phyloP scores from a whole-genome alignment of 2,113 vertebrate genomes.

The Indri indri region DNA sequence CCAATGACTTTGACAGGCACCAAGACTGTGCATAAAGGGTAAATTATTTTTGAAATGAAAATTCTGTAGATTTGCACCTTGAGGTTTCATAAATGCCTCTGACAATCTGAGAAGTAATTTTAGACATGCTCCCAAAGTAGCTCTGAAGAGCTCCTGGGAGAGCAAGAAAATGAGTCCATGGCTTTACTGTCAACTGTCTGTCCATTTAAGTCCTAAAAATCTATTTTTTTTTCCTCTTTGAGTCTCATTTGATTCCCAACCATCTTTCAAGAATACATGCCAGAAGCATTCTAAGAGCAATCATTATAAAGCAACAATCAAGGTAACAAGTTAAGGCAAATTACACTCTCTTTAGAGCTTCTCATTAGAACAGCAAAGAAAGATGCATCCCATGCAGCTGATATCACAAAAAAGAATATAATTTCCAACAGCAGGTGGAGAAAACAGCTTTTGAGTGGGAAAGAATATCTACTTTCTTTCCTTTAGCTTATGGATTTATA shows the following conservation, averaged over 20 bases:
- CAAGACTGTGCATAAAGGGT: neutral
- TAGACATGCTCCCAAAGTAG: neutral
- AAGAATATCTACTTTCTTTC: neutral
- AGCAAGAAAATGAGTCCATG: constrained; percentile 11
- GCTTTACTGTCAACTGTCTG: neutral
- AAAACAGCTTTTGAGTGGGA: neutral
- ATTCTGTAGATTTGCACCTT: neutral
- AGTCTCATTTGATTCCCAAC: constrained; percentile 18
- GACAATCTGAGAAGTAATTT: neutral
- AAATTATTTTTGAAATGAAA: constrained; percentile 40
- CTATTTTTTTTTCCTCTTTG: neutral
- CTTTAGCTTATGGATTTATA: constrained; percentile 8
- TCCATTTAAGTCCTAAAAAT: constrained; percentile 2
- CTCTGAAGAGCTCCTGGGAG: neutral
- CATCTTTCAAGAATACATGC: neutral
- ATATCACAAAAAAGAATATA: neutral
- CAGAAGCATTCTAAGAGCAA: neutral
- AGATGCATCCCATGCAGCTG: neutral
- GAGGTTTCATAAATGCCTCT: constrained; percentile 35
- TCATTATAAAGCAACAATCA: constrained; percentile 12
- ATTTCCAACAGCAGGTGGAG: constrained; percentile 36
- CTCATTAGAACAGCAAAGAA: constrained; percentile 10
- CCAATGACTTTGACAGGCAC: neutral
- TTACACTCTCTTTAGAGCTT: constrained; percentile 5
- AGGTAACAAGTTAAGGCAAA: constrained; percentile 43